Base-by-base conservation (phyloP, 2,113 vertebrate genomes). In the Pygoscelis adeliae region DNA sequence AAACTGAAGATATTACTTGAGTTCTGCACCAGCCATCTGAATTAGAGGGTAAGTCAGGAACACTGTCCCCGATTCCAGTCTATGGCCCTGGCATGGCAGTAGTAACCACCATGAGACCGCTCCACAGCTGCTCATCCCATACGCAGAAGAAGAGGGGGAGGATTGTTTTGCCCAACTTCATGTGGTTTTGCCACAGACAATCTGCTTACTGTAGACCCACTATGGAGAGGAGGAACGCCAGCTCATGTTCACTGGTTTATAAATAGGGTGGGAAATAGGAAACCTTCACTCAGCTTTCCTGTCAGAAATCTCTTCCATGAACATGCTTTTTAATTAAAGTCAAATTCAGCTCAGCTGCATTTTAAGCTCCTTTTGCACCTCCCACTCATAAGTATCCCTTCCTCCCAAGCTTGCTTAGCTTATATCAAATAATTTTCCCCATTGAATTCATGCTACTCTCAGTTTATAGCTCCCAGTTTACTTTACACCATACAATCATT, bases 211-310 rank as follows among this genome's bases (percentile, higher is more conserved):
- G 88, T 11, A 87, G 84, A n/a, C 47, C 40, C 65, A 10, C n/a
- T 3, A 22, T 5, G 61, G 83, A 5, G 84, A 67, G 78, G 34
- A 50, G 77, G 76, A 15, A 74, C 3, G 21, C 77, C 80, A 95
- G 81, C 93, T 94, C 14, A 0, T 58, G 32, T 59, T 91, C 77
- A 2, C 91, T 30, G 87, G 3, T 87, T 91, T 87, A 93, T 71
- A 94, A 94, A 95, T 78, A 93, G 89, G 61, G 56, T 59, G 84
- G 78, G 82, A 91, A 95, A 76, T 15, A 27, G 70, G 83, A 76
- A 86, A 19, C 76, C 74, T 91, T 80, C 93, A 15, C 90, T 96
- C 83, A 56, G 61, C 72, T 94, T 78, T 74, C 50, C 87, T 82
- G 80, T 49, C 95, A 94, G 83, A 89, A 71, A 61, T 40, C 38